Evolutionary conservation across 2,797 vertebrate genomes (phyloP).

Genomic region (Coranthus polyacanthus): DNA sequence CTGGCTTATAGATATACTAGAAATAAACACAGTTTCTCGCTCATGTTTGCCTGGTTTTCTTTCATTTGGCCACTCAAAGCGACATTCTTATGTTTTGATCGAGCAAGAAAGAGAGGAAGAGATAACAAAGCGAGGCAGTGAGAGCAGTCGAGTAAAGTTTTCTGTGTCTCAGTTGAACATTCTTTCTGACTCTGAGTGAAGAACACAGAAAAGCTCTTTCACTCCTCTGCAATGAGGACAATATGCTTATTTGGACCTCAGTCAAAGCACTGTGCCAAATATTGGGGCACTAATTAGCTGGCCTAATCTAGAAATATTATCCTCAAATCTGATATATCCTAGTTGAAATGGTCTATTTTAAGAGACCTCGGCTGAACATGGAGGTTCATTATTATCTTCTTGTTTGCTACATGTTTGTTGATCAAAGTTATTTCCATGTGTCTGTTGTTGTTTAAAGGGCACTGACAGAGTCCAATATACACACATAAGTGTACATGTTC

Average conservation of each 20-base stretch:
- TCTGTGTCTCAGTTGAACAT: slow-evolving; percentile 58
- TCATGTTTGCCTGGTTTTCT: slow-evolving; percentile 72
- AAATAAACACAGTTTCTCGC: slow-evolving; percentile 69
- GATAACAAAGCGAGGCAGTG: slow-evolving; percentile 67
- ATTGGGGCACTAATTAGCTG: slow-evolving; percentile 78
- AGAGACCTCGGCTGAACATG: slow-evolving; percentile 74
- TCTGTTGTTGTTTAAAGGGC: slow-evolving; percentile 80
- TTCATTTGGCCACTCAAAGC: slow-evolving; percentile 77
- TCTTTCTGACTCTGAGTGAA: slow-evolving; percentile 66
- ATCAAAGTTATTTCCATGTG: slow-evolving; percentile 77
- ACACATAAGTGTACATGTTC: slow-evolving; percentile 28
- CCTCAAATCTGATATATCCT: slow-evolving; percentile 75
- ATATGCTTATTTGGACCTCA: slow-evolving; percentile 79
- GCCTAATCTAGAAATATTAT: slow-evolving; percentile 79
- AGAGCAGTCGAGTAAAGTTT: slow-evolving; percentile 71
- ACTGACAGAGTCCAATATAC: slow-evolving; percentile 71
- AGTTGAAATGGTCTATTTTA: slow-evolving; percentile 81
- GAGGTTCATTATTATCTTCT: slow-evolving; percentile 79
- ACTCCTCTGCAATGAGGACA: slow-evolving; percentile 68
- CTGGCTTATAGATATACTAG: slow-evolving; percentile 58
- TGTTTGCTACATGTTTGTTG: slow-evolving; percentile 83
- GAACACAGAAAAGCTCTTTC: slow-evolving; percentile 65
- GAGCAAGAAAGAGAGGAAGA: slow-evolving; percentile 67
- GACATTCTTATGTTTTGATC: slow-evolving; percentile 76
- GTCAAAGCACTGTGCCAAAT: slow-evolving; percentile 71